Conservation (phyloP, 1,140 invertebrate genomes). For the Anthonomus grandis region DNA sequence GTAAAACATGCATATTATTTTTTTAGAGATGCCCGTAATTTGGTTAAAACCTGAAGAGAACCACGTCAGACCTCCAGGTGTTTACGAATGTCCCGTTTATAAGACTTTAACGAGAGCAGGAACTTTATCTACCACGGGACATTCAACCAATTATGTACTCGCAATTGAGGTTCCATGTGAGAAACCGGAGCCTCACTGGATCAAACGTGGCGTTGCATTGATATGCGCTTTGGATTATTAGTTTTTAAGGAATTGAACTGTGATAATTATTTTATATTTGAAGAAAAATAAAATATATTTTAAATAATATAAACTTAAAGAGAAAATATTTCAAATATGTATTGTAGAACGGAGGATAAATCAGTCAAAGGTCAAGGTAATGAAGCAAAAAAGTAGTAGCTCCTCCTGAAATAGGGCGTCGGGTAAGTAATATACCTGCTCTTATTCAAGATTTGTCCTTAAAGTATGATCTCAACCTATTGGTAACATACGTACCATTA, state of each 20-base stretch:
- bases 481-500: no score
- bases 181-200: conserved; percentile 67
- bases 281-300: no score
- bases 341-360: no score
- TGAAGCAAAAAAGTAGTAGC: no score
- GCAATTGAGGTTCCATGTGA: conserved; percentile 64
- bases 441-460: no score
- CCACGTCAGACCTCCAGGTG: conserved; percentile 47
- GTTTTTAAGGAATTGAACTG: conserved; percentile 30
- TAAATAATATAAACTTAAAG: no score
- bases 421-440: no score
- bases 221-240: conserved; percentile 74
- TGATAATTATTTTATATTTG: no score
- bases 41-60: conserved; percentile 59
- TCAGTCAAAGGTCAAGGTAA: no score
- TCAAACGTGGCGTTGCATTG: conserved; percentile 72
- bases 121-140: conserved; percentile 72
- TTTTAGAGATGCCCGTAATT: conserved; percentile 61
- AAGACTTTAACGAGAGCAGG: conserved; percentile 67
- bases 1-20: conserved; percentile 9
- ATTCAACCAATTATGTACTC: conserved; percentile 79
- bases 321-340: no score
- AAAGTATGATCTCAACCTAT: no score
- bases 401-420: no score
- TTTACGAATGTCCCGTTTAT: conserved; percentile 73